These are phyloP conservation scores for Chaetogeoica ovagalla DNA, from an alignment of 2,888 invertebrate species.

Conservation along the genomic window DNA sequence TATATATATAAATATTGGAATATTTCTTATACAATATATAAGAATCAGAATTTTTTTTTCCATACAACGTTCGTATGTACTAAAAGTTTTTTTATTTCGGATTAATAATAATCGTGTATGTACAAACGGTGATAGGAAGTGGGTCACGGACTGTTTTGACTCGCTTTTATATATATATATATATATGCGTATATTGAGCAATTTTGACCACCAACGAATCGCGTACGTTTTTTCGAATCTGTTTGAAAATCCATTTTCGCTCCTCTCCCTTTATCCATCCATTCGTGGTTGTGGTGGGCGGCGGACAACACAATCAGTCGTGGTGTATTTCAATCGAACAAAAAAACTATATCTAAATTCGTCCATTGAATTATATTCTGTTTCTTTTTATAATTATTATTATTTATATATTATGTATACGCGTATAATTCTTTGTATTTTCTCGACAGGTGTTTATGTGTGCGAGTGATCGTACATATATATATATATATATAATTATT, in stretches of 20 bases:
- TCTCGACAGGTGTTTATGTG: conserved; percentile 32
- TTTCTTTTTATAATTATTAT: background rate
- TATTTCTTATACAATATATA: no score
- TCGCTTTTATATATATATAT: background rate
- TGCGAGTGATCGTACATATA: background rate
- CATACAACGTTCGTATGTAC: no score
- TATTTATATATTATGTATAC: background rate
- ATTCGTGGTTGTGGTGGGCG: conserved; percentile 14
- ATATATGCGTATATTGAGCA: background rate
- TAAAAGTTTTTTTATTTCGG: no score
- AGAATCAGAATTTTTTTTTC: no score
- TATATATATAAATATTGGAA: no score
- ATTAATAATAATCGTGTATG: no score
- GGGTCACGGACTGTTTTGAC: conserved; percentile 35
- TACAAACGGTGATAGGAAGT: conserved; percentile 17
- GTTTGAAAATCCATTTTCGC: background rate
- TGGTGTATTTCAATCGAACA: conserved; percentile 8
- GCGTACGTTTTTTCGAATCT: conserved; percentile 15
- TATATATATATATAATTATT: background rate
- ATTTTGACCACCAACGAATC: conserved; percentile 39
- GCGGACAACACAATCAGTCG: conserved; percentile 39
- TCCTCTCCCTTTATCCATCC: no score
- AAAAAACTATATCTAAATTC: conserved; percentile 21
- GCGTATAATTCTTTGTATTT: conserved; percentile 13
- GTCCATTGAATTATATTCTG: conserved; percentile 18